Conservation (phyloP, 2,113 vertebrate genomes). For the Coturnix japonica region DNA sequence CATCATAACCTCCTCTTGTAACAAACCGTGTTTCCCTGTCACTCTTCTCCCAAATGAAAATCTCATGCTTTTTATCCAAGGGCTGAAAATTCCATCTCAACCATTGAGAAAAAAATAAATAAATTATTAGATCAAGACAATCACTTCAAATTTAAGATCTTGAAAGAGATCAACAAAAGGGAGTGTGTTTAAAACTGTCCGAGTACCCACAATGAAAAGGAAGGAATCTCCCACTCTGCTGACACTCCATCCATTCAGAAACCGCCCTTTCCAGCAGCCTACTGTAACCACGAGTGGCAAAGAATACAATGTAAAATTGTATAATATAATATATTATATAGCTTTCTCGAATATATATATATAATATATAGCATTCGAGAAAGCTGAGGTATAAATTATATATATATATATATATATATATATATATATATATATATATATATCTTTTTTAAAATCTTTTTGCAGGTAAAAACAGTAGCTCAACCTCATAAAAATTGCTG, state of each 20-base stretch:
- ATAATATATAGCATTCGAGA: too few relatives aligned
- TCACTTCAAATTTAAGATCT: neutral
- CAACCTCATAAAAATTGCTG: neutral
- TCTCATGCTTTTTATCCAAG: neutral
- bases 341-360: too few relatives aligned
- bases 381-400: too few relatives aligned
- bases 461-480: neutral
- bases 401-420: too few relatives aligned
- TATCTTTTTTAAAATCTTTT: neutral
- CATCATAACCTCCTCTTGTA: slow-evolving; percentile 39
- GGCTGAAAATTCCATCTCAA: neutral
- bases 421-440: too few relatives aligned
- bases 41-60: neutral
- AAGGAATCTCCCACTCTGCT: neutral
- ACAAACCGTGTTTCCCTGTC: neutral
- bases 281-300: neutral
- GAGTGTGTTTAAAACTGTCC: neutral
- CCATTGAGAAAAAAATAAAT: neutral
- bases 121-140: neutral
- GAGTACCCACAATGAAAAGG: neutral
- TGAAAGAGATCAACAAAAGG: neutral
- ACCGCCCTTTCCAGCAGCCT: neutral
- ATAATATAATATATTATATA: too few relatives aligned
- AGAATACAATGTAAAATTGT: neutral
- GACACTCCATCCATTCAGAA: neutral